Percentiles rank a stretch among this genome's conserved stretches.
Evolutionary conservation across 2,797 vertebrate genomes (phyloP).

Genomic region (Coracias cyanogaster): DNA sequence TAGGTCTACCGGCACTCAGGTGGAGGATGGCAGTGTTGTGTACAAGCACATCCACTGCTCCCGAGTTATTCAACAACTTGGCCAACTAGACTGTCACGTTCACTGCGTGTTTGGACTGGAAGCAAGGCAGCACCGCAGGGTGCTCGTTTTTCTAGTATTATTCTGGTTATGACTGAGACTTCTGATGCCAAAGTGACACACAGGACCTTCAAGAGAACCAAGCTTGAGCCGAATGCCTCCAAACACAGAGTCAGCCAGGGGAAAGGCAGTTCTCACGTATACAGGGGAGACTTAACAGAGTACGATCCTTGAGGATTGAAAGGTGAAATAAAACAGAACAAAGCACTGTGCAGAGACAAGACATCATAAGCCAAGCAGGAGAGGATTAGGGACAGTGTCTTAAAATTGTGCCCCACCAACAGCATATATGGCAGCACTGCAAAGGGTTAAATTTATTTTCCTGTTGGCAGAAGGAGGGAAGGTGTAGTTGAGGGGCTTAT

Average conservation of each 20-base stretch:
- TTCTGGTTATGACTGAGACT: background rate
- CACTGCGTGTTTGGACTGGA: background rate
- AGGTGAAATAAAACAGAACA: background rate
- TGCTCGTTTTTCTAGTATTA: background rate
- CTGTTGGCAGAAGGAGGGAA: background rate
- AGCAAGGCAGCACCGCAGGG: background rate
- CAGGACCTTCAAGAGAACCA: background rate
- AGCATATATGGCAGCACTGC: background rate
- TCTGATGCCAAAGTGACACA: background rate
- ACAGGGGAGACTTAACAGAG: background rate
- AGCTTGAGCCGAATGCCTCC: background rate
- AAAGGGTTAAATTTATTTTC: background rate
- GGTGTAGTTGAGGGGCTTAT: background rate
- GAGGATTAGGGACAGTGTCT: background rate
- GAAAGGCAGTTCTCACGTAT: background rate
- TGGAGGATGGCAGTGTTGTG: background rate
- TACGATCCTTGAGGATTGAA: background rate
- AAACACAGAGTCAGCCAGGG: background rate
- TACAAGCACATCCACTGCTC: background rate
- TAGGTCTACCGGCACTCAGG: background rate
- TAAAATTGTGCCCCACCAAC: background rate
- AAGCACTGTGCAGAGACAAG: background rate
- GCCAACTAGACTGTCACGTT: background rate
- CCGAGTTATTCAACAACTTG: background rate
- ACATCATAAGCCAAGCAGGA: background rate